These are phyloP conservation scores for Drosophila putrida DNA, from an alignment of 2,888 invertebrate species.

Conservation along the genomic window DNA sequence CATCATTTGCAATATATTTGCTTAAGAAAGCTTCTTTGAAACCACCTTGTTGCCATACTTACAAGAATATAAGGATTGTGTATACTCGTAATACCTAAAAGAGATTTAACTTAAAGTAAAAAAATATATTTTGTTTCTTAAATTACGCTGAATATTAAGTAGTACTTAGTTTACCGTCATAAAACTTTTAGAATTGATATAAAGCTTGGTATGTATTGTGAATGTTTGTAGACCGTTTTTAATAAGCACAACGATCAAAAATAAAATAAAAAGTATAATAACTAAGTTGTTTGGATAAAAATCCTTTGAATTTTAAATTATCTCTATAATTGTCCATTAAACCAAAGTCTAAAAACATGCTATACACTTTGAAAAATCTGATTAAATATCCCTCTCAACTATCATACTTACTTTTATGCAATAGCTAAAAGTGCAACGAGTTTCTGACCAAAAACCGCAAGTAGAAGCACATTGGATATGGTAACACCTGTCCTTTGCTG, in stretches of 20 bases:
- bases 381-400: slow-evolving; percentile 2
- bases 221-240: no score
- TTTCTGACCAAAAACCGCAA: slow-evolving; percentile 28
- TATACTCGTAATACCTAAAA: no score
- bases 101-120: not conserved
- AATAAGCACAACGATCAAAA: no score
- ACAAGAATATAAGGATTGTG: no score
- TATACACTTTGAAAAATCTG: not conserved
- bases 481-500: slow-evolving; percentile 11
- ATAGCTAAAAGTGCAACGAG: slow-evolving; percentile 14
- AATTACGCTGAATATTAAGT: not conserved
- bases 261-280: not conserved
- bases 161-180: no score
- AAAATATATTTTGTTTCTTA: not conserved
- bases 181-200: no score
- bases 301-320: not conserved
- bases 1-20: slow-evolving; percentile 9
- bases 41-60: no score
- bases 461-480: slow-evolving; percentile 22
- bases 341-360: not conserved
- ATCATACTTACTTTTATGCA: slow-evolving; percentile 2
- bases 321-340: not conserved
- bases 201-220: no score
- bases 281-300: not conserved
- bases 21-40: no score